Conservation (phyloP, 1,140 invertebrate species). For the Dendroctonus valens region DNA sequence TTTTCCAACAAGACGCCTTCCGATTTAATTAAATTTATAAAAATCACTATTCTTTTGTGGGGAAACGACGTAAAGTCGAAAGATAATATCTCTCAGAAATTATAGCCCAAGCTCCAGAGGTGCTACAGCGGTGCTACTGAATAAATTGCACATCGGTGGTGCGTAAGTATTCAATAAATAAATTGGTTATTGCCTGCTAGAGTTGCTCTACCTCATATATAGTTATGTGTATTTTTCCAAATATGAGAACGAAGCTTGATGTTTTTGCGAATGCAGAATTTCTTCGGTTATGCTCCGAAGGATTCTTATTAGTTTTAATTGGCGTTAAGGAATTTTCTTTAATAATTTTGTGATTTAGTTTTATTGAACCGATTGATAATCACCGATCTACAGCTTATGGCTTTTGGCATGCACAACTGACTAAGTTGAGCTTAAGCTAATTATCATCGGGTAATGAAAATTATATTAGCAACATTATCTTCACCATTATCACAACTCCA, state of each 20-base stretch:
- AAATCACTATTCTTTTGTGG: conserved; percentile 13
- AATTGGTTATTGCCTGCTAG: conserved; percentile 14
- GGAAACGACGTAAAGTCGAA: conserved; percentile 3
- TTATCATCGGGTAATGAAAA: no score
- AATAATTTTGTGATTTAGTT: conserved; percentile 23
- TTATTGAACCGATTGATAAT: conserved; percentile 21
- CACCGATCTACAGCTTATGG: conserved; percentile 2
- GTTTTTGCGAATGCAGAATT: conserved; percentile 13
- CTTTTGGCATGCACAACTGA: conserved; percentile 3
- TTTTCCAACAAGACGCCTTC: conserved; percentile 7
- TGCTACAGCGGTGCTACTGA: conserved; percentile 26
- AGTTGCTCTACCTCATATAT: conserved; percentile 7
- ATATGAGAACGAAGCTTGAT: neutral
- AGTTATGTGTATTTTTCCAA: conserved; percentile 16
- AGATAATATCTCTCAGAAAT: conserved; percentile 26
- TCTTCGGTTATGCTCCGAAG: conserved; percentile 20
- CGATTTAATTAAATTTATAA: conserved; percentile 25
- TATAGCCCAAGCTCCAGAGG: conserved; percentile 15
- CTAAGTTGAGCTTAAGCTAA: no score
- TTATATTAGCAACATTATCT: no score
- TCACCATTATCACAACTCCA: no score
- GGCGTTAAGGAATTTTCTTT: conserved; percentile 32
- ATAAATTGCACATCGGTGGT: conserved; percentile 20
- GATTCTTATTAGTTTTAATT: conserved; percentile 34
- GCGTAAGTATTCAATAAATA: conserved; percentile 26